These are phyloP conservation scores for Caradrina kadenii DNA, from an alignment of 2,888 invertebrate genomes.

Conservation along the genomic window DNA sequence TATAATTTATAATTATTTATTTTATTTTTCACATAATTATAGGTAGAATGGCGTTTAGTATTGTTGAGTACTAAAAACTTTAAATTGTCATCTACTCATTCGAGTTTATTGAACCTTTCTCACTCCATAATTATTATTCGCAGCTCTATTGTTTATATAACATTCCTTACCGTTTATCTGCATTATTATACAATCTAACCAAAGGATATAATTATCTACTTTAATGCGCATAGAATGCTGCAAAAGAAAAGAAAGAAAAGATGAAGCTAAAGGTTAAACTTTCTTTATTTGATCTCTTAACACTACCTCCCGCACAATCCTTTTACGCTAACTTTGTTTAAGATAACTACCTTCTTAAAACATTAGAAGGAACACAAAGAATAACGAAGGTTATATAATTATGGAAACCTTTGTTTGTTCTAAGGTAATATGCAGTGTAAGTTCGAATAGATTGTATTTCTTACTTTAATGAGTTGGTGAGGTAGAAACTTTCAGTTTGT, in stretches of 20 bases:
- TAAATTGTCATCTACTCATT: too few species aligned
- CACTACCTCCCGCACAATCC: constrained; percentile 71
- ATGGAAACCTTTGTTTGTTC: constrained; percentile 32
- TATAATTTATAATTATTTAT: too few species aligned
- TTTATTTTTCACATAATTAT: too few species aligned
- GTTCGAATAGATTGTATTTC: constrained; percentile 12
- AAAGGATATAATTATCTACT: constrained; percentile 44
- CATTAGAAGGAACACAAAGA: constrained; percentile 36
- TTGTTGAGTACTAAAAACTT: too few species aligned
- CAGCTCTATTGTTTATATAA: neutral
- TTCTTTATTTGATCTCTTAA: constrained; percentile 78
- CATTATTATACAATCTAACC: constrained; percentile 19
- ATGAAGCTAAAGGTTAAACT: constrained; percentile 73
- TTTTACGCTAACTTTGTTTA: constrained; percentile 79
- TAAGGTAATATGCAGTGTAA: constrained; percentile 1
- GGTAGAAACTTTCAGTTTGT: neutral
- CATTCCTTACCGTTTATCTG: constrained; percentile 9
- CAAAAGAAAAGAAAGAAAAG: constrained; percentile 73
- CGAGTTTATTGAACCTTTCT: too few species aligned
- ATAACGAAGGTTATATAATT: constrained; percentile 17
- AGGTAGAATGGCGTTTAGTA: too few species aligned
- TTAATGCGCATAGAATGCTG: constrained; percentile 60
- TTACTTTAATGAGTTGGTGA: neutral
- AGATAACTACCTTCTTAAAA: constrained; percentile 54
- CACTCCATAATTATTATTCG: neutral